These are phyloP conservation scores for Gastrophysa polygoni DNA, from an alignment of 2,888 invertebrate genomes.

Conservation along the genomic window DNA sequence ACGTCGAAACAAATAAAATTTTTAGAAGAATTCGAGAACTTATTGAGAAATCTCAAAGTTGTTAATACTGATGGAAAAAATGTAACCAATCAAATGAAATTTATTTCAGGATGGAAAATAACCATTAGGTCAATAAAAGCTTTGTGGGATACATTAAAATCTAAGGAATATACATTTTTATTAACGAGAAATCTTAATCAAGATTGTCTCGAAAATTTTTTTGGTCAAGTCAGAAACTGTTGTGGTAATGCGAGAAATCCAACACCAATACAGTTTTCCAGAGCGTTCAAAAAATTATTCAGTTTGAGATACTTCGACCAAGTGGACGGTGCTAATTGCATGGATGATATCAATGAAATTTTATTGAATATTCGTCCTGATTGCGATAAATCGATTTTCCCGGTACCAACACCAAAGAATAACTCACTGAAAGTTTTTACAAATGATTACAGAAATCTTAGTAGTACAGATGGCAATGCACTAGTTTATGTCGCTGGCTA, in stretches of 20 bases:
- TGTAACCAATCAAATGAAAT: conserved; percentile 21
- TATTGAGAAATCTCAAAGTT: neutral
- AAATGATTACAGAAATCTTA: neutral
- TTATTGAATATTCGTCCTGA: conserved; percentile 27
- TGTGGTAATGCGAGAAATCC: conserved; percentile 30
- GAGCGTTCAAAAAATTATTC: conserved; percentile 34
- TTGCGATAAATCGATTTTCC: neutral
- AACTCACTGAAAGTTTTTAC: neutral
- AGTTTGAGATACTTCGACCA: conserved; percentile 24
- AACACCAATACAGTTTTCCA: conserved; percentile 30
- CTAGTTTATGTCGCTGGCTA: conserved; percentile 12
- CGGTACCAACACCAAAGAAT: neutral
- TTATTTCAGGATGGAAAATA: conserved; percentile 19
- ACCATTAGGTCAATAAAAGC: conserved; percentile 9
- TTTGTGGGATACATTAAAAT: conserved; percentile 22
- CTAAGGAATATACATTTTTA: conserved; percentile 18
- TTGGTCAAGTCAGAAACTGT: conserved; percentile 32
- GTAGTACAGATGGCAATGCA: conserved; percentile 1
- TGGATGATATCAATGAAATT: conserved; percentile 28
- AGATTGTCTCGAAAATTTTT: conserved; percentile 32
- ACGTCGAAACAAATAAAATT: conserved; percentile 14
- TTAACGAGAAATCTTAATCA: conserved; percentile 34
- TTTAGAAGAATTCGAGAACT: conserved; percentile 12
- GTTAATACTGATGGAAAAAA: conserved; percentile 2
- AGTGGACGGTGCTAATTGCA: conserved; percentile 23